Evolutionary conservation across 2,888 invertebrate species (phyloP).

Genomic region (Linnaemya vulpina): DNA sequence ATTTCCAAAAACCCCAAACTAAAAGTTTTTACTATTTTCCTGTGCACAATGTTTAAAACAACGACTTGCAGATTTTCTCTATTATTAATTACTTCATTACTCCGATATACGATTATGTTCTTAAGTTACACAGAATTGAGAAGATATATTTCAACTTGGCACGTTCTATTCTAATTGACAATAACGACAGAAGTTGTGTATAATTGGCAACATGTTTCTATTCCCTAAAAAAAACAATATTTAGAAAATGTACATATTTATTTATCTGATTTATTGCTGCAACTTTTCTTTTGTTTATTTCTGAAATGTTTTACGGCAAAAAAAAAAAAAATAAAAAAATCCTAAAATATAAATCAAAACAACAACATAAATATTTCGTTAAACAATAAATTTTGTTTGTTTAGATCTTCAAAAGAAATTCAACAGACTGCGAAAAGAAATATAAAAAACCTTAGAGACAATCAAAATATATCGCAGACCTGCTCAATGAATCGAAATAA

Average conservation of each 20-base stretch:
- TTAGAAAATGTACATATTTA: neutral
- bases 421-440: neutral
- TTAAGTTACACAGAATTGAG: too few species aligned
- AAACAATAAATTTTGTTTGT: neutral
- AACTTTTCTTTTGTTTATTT: neutral
- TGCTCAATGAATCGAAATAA: neutral
- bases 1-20: too few species aligned
- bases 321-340: too few species aligned
- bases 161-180: too few species aligned
- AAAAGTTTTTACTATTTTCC: too few species aligned
- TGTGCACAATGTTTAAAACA: too few species aligned
- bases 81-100: too few species aligned
- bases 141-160: too few species aligned
- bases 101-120: too few species aligned
- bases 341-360: neutral
- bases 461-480: too few species aligned
- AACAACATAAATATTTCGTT: constrained; percentile 6
- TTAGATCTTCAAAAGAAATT: neutral
- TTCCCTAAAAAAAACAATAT: neutral
- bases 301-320: neutral
- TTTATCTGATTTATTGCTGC: neutral
- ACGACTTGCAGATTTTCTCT: too few species aligned
- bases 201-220: neutral
- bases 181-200: neutral
- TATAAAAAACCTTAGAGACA: too few species aligned